Base-by-base conservation (phyloP, 2,888 invertebrate species). In the Balanococcus diminutus region DNA sequence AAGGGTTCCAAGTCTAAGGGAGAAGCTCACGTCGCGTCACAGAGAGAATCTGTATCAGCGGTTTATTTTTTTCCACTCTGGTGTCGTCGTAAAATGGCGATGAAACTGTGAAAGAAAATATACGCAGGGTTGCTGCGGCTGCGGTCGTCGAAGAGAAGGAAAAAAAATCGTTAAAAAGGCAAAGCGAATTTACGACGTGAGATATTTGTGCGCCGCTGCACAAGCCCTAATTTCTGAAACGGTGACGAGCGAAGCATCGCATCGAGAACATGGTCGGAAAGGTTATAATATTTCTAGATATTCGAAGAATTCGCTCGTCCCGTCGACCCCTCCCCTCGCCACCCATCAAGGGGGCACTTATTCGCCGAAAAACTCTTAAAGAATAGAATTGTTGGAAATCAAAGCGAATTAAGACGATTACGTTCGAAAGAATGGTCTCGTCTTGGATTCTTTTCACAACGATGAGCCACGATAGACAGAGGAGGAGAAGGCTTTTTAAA, bases 131-230 rank as follows among this genome's bases (percentile, higher is more conserved):
- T 51, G n/a, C 42, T 11, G 19, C 51, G 51, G 19, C 6, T 5
- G 8, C 36, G 36, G 4, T 36, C 36, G 36, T 6, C 4, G 8
- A 36, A 8, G 8, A 36, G 36, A 19, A 19, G 19, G 8, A 51
- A 19, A 51, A 51, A 51, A 51, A 51, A 51, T 51, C 51, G 51
- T 51, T 51, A 51, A 51, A 36, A 51, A 51, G 51, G 51, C 51
- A 19, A 51, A 51, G 51, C 51, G 51, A 51, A 51, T 51, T 51
- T 51, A 51, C 51, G 51, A 51, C 19, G 51, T 51, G 51, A n/a
- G 51, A 51, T 51, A 67, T 67, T 67, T 67, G 61, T 67, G 61
- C 61, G 61, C 61, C 61, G 61, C 61, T 67, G 61, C 61, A 51
- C 28, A n/a, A 67, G 61, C n/a, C 11, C 61, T 28, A 67, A 28